Evolutionary conservation across 2,888 invertebrate species (phyloP), one percentile per base, ranked within the genome.

Genomic region (Scrobipalpa costella): DNA sequence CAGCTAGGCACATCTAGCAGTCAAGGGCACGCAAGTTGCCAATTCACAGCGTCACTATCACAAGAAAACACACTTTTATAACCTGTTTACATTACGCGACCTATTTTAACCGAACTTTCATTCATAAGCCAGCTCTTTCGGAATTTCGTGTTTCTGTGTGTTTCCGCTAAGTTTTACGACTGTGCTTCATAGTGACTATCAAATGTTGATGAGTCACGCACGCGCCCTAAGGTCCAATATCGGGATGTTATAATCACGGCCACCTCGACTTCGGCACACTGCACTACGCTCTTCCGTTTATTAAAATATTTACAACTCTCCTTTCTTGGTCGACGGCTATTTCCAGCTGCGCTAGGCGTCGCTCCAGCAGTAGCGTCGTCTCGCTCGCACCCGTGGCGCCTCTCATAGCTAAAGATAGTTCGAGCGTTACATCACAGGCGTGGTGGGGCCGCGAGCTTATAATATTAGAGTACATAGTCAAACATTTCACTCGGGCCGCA

Each of bases 281-380:
- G 92, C 92, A 92, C 77, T 76, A 80, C 77, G 79, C 79, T 90
- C 89, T 87, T 85, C 88, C 84, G 90, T 88, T 90, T 90, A 90
- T 90, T 90, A 90, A 88, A 92, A 90, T 90, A 90, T 91, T 88
- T 88, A 89, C 85, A 84, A 88, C 83, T 90, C 92, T 90, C 93
- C 93, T 93, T 93, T 93, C 93, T 93, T 93, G 93, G 93, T 82
- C 89, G 86, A 90, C 82, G 84, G 84, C 92, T 92, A 92, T 92
- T 92, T 92, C 92, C 92, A 92, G 92, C 84, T 77, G 79, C 74
- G 72, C 75, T 77, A 76, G 81, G 75, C 80, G 80, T 76, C 80
- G 70, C 85, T 87, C 86, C 89, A 88, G 89, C 82, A 73, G 50
- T 73, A 65, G 67, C 61, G 70, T 76, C 74, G 76, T 88, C 90